Conservation (phyloP, 2,888 invertebrate species). For the Eurytoma adleriae region DNA sequence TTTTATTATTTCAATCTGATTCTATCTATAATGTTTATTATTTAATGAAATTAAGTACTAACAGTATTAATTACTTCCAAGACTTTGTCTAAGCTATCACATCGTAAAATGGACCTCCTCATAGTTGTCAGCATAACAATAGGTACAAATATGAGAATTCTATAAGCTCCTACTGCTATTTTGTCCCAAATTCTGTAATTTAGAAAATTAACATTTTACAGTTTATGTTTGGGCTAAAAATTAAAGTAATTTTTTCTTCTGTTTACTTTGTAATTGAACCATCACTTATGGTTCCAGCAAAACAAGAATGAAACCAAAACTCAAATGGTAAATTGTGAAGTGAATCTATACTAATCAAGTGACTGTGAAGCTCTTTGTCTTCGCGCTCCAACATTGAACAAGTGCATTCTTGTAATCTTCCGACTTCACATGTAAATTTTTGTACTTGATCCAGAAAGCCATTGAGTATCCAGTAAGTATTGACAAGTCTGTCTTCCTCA, state of each 20-base stretch:
- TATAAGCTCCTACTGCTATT: slow-evolving; percentile 89
- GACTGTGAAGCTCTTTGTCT: slow-evolving; percentile 84
- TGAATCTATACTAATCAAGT: slow-evolving; percentile 82
- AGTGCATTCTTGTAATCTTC: slow-evolving; percentile 83
- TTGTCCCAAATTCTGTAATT: slow-evolving; percentile 90
- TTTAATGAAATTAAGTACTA: slow-evolving; percentile 60
- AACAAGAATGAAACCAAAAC: slow-evolving; percentile 89
- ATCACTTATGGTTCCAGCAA: slow-evolving; percentile 88
- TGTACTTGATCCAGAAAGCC: slow-evolving; percentile 84
- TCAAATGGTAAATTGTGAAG: slow-evolving; percentile 83
- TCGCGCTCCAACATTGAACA: slow-evolving; percentile 85
- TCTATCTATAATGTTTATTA: background rate
- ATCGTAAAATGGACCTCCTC: slow-evolving; percentile 82
- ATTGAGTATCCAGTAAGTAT: slow-evolving; percentile 90
- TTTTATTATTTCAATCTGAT: background rate
- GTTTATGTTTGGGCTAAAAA: background rate
- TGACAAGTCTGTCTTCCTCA: slow-evolving; percentile 76
- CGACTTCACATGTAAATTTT: slow-evolving; percentile 82
- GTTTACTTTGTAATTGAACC: slow-evolving; percentile 86
- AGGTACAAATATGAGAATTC: slow-evolving; percentile 88
- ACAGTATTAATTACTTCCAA: slow-evolving; percentile 84
- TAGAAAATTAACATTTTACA: slow-evolving; percentile 8
- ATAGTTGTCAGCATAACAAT: slow-evolving; percentile 85
- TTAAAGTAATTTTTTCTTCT: slow-evolving; percentile 13
- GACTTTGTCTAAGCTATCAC: slow-evolving; percentile 80